Evolutionary conservation across 2,888 invertebrate species (phyloP), one percentile per base, ranked within the genome.

Genomic region (Stomorhina lunata): DNA sequence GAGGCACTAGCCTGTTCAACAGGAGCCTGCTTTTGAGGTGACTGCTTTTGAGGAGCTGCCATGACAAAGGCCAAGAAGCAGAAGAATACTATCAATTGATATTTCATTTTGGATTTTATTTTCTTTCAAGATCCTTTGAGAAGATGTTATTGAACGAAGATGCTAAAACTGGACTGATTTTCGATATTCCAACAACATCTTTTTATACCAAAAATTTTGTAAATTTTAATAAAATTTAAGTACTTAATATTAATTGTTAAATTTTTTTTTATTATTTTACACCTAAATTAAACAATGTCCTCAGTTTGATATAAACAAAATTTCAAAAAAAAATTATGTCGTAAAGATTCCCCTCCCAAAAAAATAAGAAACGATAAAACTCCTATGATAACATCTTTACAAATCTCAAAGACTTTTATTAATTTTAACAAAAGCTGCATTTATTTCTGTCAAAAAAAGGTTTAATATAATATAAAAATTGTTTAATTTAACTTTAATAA

Each of bases 81-180:
- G 4, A 73, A 61, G 15, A 86, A 50, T 37, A 88, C 72, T 20
- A 87, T 80, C 68, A 87, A 78, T 85, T 84, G 84, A 69, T 72
- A 85, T 80, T 87, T 86, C 89, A 89, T 87, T 78, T 84, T 85
- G 29, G 32, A 43, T 12, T 68, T 27, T 4, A 2, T 32, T 37
- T 71, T 48, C 50, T 32, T 10, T 32, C 57, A n/a, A 10, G 40
- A 50, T 66, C 20, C 27, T 63, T 81, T n/a, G n/a, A n/a, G 22
- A 15, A 27, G 50, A 40, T 79, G 81, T 71, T 68, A 22, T 43
- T 65, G 45, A 37, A 50, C 45, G 69, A 71, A 80, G 73, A 22
- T 61, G 63, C 25, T 81, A 72, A 17, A 20, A 66, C 43, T 77
- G 53, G 61, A 85, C 81, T 85, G 84, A 85, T 65, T 59, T 81